These are phyloP conservation scores for Norana najaformis DNA, from an alignment of 2,888 invertebrate genomes.

Conservation along the genomic window DNA sequence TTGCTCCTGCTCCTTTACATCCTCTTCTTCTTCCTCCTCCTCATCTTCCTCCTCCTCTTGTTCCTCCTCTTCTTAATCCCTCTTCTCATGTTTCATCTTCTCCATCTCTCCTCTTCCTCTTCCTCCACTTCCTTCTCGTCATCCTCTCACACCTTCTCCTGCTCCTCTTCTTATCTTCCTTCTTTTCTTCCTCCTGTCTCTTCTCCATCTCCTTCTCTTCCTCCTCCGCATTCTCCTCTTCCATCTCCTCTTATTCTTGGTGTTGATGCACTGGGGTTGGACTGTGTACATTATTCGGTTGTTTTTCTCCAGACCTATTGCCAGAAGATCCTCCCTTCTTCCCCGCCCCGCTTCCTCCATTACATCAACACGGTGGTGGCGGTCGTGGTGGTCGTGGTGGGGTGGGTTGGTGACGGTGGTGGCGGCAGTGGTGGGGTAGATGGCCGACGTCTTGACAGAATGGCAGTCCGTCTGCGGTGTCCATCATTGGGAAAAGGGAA, in stretches of 20 bases:
- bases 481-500: neutral
- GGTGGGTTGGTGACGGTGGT: neutral
- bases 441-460: neutral
- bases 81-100: neutral
- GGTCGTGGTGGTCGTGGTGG: neutral
- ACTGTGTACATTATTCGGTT: neutral
- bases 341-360: neutral
- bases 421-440: neutral
- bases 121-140: neutral
- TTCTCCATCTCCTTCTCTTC: conserved; percentile 20
- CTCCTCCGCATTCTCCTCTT: neutral
- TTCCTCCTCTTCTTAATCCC: neutral
- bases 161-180: too few species aligned
- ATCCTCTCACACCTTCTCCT: neutral
- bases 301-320: neutral
- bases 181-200: neutral
- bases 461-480: neutral
- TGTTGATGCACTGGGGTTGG: neutral
- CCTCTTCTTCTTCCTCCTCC: too few species aligned
- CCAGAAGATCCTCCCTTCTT: neutral
- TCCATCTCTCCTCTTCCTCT: neutral
- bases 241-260: neutral
- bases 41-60: neutral
- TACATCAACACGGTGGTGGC: neutral
- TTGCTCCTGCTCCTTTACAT: too few species aligned